These are phyloP conservation scores for Bungarus multicinctus DNA, from an alignment of 2,113 vertebrate species.

Conservation along the genomic window DNA sequence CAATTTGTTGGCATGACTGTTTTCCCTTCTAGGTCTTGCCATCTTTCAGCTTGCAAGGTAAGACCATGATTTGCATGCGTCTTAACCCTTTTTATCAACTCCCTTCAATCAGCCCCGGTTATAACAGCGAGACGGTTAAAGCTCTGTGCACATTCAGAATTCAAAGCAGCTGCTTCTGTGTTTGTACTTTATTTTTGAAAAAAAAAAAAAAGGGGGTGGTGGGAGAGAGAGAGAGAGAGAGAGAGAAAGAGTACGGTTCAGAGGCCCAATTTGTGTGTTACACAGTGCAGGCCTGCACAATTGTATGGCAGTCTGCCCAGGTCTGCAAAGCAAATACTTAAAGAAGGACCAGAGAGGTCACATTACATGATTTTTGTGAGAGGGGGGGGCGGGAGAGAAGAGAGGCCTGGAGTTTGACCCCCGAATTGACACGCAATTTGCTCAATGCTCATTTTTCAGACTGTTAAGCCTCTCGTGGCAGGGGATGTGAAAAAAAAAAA, in stretches of 20 bases:
- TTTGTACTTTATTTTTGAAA: background rate
- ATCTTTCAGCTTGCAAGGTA: slow-evolving; percentile 1
- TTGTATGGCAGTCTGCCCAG: background rate
- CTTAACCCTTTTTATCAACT: background rate
- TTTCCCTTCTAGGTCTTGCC: background rate
- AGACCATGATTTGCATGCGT: slow-evolving; percentile 4
- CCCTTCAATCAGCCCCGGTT: background rate
- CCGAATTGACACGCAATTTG: background rate
- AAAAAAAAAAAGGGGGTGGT: background rate
- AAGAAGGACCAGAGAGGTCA: background rate
- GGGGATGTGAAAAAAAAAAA: background rate
- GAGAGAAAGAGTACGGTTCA: background rate
- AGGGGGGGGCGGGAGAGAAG: too few relatives aligned
- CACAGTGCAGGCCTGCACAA: background rate
- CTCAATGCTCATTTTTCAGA: background rate
- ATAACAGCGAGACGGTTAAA: background rate
- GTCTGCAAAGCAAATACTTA: background rate
- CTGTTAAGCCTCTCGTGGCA: background rate
- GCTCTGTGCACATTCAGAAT: background rate
- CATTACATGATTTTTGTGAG: too few relatives aligned
- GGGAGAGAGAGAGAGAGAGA: background rate
- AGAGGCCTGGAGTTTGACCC: background rate
- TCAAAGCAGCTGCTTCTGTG: background rate
- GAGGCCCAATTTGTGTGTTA: background rate
- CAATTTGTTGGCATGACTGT: background rate